Conservation (phyloP, 1,140 invertebrate genomes). For the Drosophila setifemur region DNA sequence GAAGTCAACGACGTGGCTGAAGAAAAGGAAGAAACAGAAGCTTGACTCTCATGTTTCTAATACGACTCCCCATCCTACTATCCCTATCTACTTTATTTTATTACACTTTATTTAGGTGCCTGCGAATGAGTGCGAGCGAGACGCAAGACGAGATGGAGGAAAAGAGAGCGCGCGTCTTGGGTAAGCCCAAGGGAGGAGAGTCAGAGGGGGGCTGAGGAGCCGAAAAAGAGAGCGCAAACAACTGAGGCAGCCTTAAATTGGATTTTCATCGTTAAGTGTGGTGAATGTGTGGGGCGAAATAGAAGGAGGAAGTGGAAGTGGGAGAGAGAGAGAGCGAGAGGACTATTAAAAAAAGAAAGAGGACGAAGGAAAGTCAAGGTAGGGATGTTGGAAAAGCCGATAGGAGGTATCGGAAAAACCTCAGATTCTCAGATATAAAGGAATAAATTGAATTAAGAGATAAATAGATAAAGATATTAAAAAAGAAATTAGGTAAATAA, state of each 20-base stretch:
- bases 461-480: no score
- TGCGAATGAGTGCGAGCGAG: not conserved
- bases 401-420: not conserved
- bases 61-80: slow-evolving; percentile 16
- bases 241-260: slow-evolving; percentile 75
- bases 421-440: no score
- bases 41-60: slow-evolving; percentile 14
- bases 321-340: not conserved
- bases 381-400: not conserved
- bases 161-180: slow-evolving; percentile 3
- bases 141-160: not conserved
- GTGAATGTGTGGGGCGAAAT: slow-evolving; percentile 45
- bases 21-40: slow-evolving; percentile 10
- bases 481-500: no score
- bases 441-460: no score
- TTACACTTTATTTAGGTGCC: slow-evolving; percentile 65
- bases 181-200: slow-evolving; percentile 19
- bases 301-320: slow-evolving; percentile 6
- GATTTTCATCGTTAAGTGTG: slow-evolving; percentile 80
- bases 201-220: slow-evolving; percentile 1
- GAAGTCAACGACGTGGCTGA: not conserved
- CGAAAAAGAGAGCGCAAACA: slow-evolving; percentile 39
- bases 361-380: not conserved
- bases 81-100: slow-evolving; percentile 81
- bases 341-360: no score